Conservation (phyloP, 35 echinoderm and acorn worm species). For the Ptychodera flava region DNA sequence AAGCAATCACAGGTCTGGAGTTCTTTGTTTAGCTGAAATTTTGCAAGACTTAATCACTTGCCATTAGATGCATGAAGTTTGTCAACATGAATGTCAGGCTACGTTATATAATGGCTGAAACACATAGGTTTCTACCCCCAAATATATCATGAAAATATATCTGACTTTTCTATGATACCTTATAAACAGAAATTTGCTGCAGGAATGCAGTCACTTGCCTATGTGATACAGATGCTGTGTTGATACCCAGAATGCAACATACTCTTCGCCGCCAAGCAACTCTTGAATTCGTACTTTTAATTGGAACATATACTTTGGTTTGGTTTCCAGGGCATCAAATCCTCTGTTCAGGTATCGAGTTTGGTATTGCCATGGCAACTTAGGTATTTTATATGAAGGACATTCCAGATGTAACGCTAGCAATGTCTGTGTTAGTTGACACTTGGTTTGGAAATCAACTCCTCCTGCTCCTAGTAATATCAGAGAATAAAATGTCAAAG, state of each 20-base stretch:
- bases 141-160: no score
- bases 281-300: neutral
- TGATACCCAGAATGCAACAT: neutral
- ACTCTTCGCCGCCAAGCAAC: neutral
- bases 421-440: neutral
- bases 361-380: neutral
- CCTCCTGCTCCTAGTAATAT: no score
- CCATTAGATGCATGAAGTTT: no score
- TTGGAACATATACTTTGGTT: neutral
- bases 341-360: neutral
- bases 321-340: neutral
- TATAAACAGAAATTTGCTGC: no score
- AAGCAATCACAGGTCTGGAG: no score
- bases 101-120: no score
- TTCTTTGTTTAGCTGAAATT: no score
- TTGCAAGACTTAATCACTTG: no score
- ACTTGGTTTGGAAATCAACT: neutral
- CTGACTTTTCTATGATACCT: no score
- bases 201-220: neutral
- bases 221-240: neutral
- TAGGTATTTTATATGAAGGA: neutral
- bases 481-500: no score
- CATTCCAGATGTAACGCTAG: neutral
- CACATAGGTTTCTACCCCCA: no score
- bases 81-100: no score